Base-by-base conservation (phyloP, 1,140 invertebrate species). In the Diploscapter pachys region DNA sequence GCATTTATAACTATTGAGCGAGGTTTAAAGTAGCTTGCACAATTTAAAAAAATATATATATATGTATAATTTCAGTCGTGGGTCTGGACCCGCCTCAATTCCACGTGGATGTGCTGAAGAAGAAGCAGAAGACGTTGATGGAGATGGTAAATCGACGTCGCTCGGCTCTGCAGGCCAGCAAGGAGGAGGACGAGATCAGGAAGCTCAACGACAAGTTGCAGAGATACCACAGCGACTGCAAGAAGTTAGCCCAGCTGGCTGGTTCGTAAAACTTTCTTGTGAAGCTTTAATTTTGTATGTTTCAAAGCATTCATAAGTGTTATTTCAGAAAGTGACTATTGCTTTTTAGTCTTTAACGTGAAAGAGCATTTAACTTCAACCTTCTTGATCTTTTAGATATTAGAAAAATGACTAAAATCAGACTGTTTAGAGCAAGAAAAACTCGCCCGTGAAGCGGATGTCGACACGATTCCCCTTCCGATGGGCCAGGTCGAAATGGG, bases 101-200 rank as follows among this genome's bases (percentile, higher is more conserved):
- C 56, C 73, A 74, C 64, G 64, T 74, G n/a, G 73, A 74, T 63
- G 73, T 74, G n/a, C 54, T 74, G 4, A 61, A 50, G 64, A 74
- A 74, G 48, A 74, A 74, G 57, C 73, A 74, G 31, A 74, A 74
- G 63, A 55, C 64, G 3, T 52, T 68, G 3, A 74, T 54, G 50
- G 73, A 74, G 49, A 66, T 64, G n/a, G 64, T 74, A n/a, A 65
- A 74, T 50, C 68, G 64, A 49, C 4, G 73, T 31, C 11, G 64
- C 49, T 3, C 70, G 54, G 64, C 64, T 11, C 50, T 74, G 65
- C 63, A 64, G 49, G 57, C 68, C 65, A 64, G 63, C 5, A 74
- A 74, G 31, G 73, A 67, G 48, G 73, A 74, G 3, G 66, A n/a
- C 8, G 73, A 69, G 56, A 13, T 74, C 50, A 74, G 70, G n/a